phyloP scores from a whole-genome alignment of 2,888 invertebrate genomes.

The Cantharis nigra region DNA sequence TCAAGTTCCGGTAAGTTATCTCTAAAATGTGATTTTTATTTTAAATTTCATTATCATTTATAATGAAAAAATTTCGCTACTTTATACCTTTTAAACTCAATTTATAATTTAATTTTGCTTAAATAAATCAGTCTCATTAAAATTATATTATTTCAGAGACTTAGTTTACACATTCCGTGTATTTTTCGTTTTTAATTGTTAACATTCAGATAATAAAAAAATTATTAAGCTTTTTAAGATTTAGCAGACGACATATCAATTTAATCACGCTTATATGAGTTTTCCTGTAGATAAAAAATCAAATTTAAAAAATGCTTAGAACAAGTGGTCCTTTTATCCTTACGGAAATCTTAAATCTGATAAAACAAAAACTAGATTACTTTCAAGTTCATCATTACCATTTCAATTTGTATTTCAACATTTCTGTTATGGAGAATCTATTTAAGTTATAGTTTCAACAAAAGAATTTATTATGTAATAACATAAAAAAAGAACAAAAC shows the following conservation, averaged over 20 bases:
- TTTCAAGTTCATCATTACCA: background rate
- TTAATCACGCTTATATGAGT: background rate
- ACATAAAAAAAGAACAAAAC: too few species aligned
- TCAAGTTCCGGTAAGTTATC: background rate
- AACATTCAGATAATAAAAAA: background rate
- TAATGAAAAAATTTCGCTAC: background rate
- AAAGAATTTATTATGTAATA: too few species aligned
- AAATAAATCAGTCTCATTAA: background rate
- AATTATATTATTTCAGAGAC: too few species aligned
- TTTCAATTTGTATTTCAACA: background rate
- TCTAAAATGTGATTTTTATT: background rate
- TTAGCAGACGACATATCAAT: background rate
- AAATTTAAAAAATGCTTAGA: background rate
- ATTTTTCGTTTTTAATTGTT: background rate
- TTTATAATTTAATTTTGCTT: background rate
- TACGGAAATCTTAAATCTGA: background rate
- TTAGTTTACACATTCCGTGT: background rate
- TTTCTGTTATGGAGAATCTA: background rate
- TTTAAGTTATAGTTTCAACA: background rate
- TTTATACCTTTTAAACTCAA: background rate
- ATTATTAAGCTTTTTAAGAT: background rate
- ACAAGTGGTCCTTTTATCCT: background rate
- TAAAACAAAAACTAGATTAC: background rate
- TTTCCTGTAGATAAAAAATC: background rate
- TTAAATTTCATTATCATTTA: background rate